phyloP scores from a whole-genome alignment of 2,113 vertebrate genomes.

The Corydoras maculifer region DNA sequence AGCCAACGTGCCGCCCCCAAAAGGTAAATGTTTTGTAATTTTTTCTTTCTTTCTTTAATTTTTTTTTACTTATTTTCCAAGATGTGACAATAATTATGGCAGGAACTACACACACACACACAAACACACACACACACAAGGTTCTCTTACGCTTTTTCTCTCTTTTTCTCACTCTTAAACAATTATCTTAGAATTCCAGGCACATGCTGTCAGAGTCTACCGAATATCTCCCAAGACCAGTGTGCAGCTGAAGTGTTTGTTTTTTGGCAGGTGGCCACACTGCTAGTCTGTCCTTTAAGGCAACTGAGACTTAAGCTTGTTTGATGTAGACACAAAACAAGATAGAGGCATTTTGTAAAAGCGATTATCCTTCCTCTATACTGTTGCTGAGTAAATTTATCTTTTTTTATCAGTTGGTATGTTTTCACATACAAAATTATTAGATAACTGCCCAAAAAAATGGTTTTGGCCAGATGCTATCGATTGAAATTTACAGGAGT shows the following conservation, averaged over 20 bases:
- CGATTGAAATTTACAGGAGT: no score
- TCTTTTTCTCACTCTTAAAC: not conserved
- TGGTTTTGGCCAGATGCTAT: no score
- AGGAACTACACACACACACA: not conserved
- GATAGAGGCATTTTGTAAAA: slow-evolving; percentile 43
- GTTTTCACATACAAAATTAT: no score
- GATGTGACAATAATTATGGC: no score
- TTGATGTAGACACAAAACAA: slow-evolving; percentile 51
- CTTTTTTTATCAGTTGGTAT: not conserved
- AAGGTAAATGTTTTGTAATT: no score
- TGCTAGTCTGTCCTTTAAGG: slow-evolving; percentile 45
- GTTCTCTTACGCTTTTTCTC: slow-evolving; percentile 5
- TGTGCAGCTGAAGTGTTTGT: slow-evolving; percentile 28
- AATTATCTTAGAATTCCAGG: slow-evolving; percentile 52
- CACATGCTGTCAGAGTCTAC: slow-evolving; percentile 43
- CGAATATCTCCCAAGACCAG: slow-evolving; percentile 49
- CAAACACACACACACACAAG: slow-evolving; percentile 10
- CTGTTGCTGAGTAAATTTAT: slow-evolving; percentile 46
- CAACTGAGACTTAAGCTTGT: slow-evolving; percentile 39
- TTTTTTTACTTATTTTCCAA: no score
- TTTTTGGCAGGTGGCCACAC: slow-evolving; percentile 47
- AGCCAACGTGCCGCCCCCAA: no score
- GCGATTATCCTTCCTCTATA: slow-evolving; percentile 43
- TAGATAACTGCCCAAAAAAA: no score
- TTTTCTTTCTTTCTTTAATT: no score